Evolutionary conservation across 2,888 invertebrate genomes (phyloP), one percentile per base, ranked within the genome.

Genomic region (Lutraria lutraria): DNA sequence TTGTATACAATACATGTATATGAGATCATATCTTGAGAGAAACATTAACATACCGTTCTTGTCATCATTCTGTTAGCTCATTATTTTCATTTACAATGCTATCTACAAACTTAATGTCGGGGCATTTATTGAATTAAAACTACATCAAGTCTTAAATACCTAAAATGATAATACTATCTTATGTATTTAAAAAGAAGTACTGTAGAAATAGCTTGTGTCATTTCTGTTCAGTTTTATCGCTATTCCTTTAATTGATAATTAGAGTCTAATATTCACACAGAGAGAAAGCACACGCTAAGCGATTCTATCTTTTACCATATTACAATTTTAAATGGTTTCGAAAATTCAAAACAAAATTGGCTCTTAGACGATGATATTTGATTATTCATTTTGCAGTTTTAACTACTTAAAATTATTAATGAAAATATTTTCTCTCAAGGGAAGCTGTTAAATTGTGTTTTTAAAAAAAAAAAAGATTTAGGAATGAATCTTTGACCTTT

Each of bases 121-220:
- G 76, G 80, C 79, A 31, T 88, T 76, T 88, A 83, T 79, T 80
- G 43, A 88, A 88, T 88, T 88, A 88, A 88, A 88, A 88, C 60
- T 43, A 34, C 87, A 88, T 88, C 87, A 88, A 81, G 60, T 80
- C 54, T 82, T 76, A 83, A 83, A 88, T 84, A 52, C 87, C 83
- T 83, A 25, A 63, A 83, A 88, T 79, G 87, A 88, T 88, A 88
- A 53, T 53, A 43, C 80, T 85, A 85, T 85, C 85, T 85, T 13
- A 4, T 29, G 80, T 72, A 80, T 80, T 85, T 60, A 80, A 80
- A 76, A 25, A 25, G 25, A 34, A 60, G 60, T 85, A 34, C 54
- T 60, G 52, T 60, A 76, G 34, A n/a, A 56, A 25, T 56, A 56
- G 80, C 79, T 85, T 85, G 60, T 53, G 52, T 80, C 60, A 85